Conservation (phyloP, 2,797 vertebrate genomes). For the Lagocephalus sceleratus region DNA sequence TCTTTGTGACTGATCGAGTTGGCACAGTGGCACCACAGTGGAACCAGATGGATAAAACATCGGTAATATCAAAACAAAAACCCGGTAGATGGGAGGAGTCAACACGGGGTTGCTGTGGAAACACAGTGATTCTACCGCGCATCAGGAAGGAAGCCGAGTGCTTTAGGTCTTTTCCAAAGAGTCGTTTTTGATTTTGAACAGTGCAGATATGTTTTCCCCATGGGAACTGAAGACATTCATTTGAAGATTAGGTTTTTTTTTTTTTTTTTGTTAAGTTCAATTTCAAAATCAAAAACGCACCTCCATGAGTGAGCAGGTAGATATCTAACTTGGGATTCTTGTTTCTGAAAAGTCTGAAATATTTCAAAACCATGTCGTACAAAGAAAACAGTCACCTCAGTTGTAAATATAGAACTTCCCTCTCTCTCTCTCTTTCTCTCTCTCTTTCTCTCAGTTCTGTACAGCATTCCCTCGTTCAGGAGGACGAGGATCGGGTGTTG, state of each 20-base stretch:
- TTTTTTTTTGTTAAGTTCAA: constrained; percentile 42
- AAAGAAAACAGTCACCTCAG: constrained; percentile 83
- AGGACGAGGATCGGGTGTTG: constrained; percentile 41
- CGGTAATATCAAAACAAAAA: constrained; percentile 21
- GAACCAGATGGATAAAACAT: constrained; percentile 55
- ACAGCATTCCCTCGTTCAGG: constrained; percentile 65
- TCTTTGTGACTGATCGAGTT: constrained; percentile 57
- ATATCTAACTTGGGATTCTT: constrained; percentile 55
- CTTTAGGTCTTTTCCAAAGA: constrained; percentile 57
- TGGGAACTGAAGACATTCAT: constrained; percentile 76
- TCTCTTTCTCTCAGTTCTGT: constrained; percentile 76
- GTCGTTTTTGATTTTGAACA: constrained; percentile 74
- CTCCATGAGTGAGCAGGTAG: constrained; percentile 54
- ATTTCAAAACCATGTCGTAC: constrained; percentile 83
- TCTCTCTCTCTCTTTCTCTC: too few relatives aligned
- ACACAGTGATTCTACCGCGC: constrained; percentile 70
- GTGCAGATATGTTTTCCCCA: constrained; percentile 70
- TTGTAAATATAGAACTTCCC: constrained; percentile 92
- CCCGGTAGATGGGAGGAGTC: constrained; percentile 23
- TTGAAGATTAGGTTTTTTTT: constrained; percentile 69
- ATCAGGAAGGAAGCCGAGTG: constrained; percentile 61
- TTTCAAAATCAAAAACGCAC: constrained; percentile 77
- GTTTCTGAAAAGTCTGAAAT: constrained; percentile 78
- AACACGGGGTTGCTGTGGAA: constrained; percentile 36
- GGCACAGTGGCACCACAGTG: constrained; percentile 72